Evolutionary conservation across 1,140 invertebrate species (phyloP).

Genomic region (Oedothorax gibbosus): DNA sequence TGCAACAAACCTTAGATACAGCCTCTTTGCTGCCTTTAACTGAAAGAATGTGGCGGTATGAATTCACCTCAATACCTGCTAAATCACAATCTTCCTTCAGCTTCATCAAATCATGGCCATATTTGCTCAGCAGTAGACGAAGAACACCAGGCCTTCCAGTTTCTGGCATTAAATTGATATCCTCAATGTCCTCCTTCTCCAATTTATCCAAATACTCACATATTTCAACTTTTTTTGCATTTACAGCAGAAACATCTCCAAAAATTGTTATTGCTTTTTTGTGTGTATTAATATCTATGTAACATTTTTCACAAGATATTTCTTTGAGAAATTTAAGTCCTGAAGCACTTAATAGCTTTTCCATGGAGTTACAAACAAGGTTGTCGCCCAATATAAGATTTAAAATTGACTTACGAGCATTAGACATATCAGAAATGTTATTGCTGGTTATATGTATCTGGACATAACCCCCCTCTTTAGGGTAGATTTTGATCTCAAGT

Average conservation of each 20-base stretch:
- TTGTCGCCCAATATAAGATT: constrained; percentile 40
- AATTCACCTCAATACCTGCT: constrained; percentile 24
- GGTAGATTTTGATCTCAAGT: constrained; percentile 31
- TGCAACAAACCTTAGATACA: not conserved
- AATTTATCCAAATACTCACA: constrained; percentile 29
- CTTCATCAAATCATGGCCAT: constrained; percentile 21
- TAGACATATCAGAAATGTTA: constrained; percentile 40
- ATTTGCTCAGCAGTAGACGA: constrained; percentile 40
- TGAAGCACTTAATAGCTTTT: constrained; percentile 42
- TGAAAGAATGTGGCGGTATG: constrained; percentile 3
- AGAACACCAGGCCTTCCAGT: constrained; percentile 28
- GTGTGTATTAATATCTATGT: constrained; percentile 18
- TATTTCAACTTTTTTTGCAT: constrained; percentile 14
- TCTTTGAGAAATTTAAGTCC: constrained; percentile 23
- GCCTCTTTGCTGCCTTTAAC: constrained; percentile 16
- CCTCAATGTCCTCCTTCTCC: constrained; percentile 14
- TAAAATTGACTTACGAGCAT: constrained; percentile 28
- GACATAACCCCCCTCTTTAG: constrained; percentile 1
- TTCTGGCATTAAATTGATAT: constrained; percentile 27
- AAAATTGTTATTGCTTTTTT: constrained; percentile 46
- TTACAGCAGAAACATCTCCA: constrained; percentile 32
- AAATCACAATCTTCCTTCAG: constrained; percentile 23
- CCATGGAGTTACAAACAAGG: constrained; percentile 26
- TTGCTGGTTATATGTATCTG: constrained; percentile 33
- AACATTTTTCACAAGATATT: constrained; percentile 11